Percentiles rank a stretch among this genome's conserved stretches.
These are phyloP conservation scores for Clarias magur DNA, from an alignment of 2,113 vertebrate genomes.

Conservation along the genomic window DNA sequence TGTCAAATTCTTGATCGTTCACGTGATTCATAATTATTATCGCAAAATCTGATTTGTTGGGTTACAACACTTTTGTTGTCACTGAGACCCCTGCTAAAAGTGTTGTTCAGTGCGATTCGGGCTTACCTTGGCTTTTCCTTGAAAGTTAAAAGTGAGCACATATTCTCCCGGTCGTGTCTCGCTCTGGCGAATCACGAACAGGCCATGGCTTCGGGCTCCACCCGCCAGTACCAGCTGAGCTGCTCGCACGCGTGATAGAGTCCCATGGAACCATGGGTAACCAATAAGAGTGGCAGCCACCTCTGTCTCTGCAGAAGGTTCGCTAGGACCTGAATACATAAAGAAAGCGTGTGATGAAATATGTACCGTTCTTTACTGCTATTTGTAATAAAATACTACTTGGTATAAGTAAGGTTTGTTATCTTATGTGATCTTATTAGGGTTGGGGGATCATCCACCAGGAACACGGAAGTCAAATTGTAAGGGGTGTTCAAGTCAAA, in stretches of 20 bases:
- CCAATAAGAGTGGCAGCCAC: slow-evolving; percentile 76
- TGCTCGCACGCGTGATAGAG: slow-evolving; percentile 86
- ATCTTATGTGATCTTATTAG: background rate
- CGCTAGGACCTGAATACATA: slow-evolving; percentile 57
- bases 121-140: slow-evolving; percentile 94
- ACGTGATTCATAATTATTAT: background rate
- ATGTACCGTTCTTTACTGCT: background rate
- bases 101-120: background rate
- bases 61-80: background rate
- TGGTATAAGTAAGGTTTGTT: background rate
- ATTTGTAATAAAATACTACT: background rate
- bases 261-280: slow-evolving; percentile 97
- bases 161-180: slow-evolving; percentile 94
- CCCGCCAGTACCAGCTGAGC: slow-evolving; percentile 92
- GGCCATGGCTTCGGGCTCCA: slow-evolving; percentile 85
- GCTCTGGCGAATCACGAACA: slow-evolving; percentile 96
- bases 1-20: background rate
- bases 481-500: too few species aligned
- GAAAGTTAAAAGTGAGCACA: slow-evolving; percentile 98
- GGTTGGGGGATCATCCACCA: background rate
- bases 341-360: background rate
- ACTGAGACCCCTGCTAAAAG: background rate
- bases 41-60: background rate
- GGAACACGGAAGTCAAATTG: background rate
- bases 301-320: slow-evolving; percentile 64